These are phyloP conservation scores for Eueremaeus valkanovi DNA, from an alignment of 2,888 invertebrate species.

Conservation along the genomic window DNA sequence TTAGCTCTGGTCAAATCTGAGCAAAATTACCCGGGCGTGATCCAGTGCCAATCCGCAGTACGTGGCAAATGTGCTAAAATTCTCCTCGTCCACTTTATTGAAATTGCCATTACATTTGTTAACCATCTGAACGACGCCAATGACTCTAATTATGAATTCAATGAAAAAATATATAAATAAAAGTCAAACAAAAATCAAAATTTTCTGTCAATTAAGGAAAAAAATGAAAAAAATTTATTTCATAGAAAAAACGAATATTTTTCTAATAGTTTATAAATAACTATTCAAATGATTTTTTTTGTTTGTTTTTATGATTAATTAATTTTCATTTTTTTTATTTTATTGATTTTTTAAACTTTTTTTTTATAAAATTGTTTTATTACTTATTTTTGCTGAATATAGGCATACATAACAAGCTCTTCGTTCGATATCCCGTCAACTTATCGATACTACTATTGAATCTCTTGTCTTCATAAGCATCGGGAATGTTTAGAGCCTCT, in stretches of 20 bases:
- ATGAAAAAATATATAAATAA: neutral
- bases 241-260: neutral
- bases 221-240: neutral
- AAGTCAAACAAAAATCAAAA: too few species aligned
- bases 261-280: too few species aligned
- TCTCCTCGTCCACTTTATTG: conserved; percentile 68
- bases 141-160: conserved; percentile 56
- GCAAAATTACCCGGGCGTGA: conserved; percentile 63
- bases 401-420: conserved; percentile 79
- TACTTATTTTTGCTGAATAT: conserved; percentile 69
- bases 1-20: too few species aligned
- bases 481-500: conserved; percentile 71
- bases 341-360: too few species aligned
- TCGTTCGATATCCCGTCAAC: conserved; percentile 60
- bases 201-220: neutral
- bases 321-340: too few species aligned
- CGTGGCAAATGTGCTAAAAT: conserved; percentile 76
- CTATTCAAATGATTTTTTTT: too few species aligned
- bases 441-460: conserved; percentile 63
- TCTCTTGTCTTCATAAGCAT: conserved; percentile 72
- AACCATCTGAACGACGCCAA: conserved; percentile 87
- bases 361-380: conserved; percentile 42
- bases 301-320: too few species aligned
- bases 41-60: conserved; percentile 81
- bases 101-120: conserved; percentile 58